Conservation (phyloP, 2,113 vertebrate species). For the Xiphophorus hellerii region DNA sequence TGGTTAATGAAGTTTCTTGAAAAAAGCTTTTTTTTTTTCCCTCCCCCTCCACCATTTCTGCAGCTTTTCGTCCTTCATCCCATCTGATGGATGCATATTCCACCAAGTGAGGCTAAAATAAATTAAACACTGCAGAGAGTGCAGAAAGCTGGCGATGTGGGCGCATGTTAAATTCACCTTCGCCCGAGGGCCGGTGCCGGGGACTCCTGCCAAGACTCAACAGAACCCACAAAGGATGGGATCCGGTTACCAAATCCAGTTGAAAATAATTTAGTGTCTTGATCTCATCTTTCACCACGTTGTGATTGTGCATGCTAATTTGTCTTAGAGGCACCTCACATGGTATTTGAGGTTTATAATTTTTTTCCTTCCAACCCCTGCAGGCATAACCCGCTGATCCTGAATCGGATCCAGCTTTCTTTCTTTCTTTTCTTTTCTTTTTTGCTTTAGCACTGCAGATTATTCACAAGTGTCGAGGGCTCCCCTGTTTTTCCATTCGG, state of each 20-base stretch:
- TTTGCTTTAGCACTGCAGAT: background rate
- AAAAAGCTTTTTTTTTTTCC: background rate
- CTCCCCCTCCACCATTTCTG: background rate
- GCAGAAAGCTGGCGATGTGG: conserved; percentile 47
- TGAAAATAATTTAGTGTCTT: conserved; percentile 67
- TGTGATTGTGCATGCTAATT: conserved; percentile 78
- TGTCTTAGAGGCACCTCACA: conserved; percentile 41
- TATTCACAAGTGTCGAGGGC: conserved; percentile 3
- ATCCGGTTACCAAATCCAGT: conserved; percentile 69
- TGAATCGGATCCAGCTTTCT: background rate
- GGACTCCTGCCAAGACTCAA: conserved; percentile 56
- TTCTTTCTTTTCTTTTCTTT: background rate
- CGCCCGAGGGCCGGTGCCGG: conserved; percentile 54
- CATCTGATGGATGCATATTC: conserved; percentile 38
- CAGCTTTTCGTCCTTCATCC: conserved; percentile 5
- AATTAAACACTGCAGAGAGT: conserved; percentile 64
- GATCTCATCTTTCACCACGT: conserved; percentile 65
- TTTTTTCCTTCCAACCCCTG: background rate
- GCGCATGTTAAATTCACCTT: conserved; percentile 63
- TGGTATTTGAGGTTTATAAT: conserved; percentile 15
- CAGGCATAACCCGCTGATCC: conserved; percentile 5
- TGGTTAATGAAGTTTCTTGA: conserved; percentile 41
- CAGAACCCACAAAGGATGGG: conserved; percentile 57
- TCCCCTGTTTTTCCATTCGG: background rate
- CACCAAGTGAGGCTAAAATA: conserved; percentile 44